Base-by-base conservation (phyloP, 1,140 invertebrate species). In the Cydia strobilella region DNA sequence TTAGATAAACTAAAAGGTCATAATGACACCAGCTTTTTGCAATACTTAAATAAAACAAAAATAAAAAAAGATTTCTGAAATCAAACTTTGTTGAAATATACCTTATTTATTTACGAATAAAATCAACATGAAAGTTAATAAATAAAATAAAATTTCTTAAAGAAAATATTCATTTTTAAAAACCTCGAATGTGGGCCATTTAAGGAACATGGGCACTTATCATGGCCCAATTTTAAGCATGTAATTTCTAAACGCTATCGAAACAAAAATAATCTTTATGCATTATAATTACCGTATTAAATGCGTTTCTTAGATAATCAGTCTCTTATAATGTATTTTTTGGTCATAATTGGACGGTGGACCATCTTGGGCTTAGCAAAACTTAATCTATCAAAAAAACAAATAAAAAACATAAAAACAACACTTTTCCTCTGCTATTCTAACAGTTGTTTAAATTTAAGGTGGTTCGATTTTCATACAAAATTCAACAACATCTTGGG, bases 71-170 rank as follows among this genome's bases (percentile, higher is more conserved):
- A 35, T 6, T 6, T 35, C 31, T 6, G 31, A 35, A 35, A 35
- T 35, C 31, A 35, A 35, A 35, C 31, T 35, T 7, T 35, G 7
- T 6, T 7, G 31, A 35, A 35, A 35, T 35, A 35, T 35, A 7
- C 6, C 31, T 35, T 35, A 7, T 35, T 35, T 6, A 35, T 35
- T 35, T 35, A 6, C 31, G 7, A 35, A 35, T 35, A 35, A 35
- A 35, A 0, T 35, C 31, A 35, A 35, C 31, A 35, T 35, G 7
- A 35, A 35, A 35, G 31, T 35, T 35, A 35, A 35, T 6, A 35
- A 7, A 35, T 35, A 35, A 35, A 6, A 35, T 35, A 5, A 35
- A 35, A 35, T 35, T 90, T 35, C 31, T 23, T 10, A 35, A 72
- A 3, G 73, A 31, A 76, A 51, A 76, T n/a, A 66, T 9, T 54